Percentiles rank a stretch among this genome's conserved stretches.
These are phyloP conservation scores for Microtus obscurus DNA, from an alignment of 2,797 vertebrate genomes.

Conservation along the genomic window DNA sequence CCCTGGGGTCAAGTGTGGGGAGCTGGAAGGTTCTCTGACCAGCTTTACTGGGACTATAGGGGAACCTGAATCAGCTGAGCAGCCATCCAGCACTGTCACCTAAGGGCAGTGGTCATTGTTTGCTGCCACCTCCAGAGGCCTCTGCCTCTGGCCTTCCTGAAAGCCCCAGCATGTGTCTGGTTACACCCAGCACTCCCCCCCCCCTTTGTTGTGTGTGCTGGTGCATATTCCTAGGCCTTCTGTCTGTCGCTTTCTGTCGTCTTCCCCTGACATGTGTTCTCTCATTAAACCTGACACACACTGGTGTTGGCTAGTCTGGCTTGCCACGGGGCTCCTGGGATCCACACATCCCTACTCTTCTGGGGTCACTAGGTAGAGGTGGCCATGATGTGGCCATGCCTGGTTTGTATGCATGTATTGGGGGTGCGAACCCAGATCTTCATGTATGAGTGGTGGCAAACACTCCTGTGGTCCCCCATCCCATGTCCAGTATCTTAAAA, in stretches of 20 bases:
- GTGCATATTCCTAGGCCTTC: too few species aligned
- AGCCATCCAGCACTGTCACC: not conserved
- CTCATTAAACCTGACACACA: not conserved
- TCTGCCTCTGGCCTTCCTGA: slow-evolving; percentile 8
- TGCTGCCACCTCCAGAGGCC: not conserved
- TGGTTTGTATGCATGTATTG: not conserved
- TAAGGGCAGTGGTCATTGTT: not conserved
- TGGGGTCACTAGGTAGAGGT: not conserved
- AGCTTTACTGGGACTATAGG: not conserved
- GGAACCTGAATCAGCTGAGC: not conserved
- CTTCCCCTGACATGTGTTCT: not conserved
- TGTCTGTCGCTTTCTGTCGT: not conserved
- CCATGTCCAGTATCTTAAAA: not conserved
- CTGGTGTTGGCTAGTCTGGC: not conserved
- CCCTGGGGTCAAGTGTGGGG: not conserved
- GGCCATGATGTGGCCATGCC: too few species aligned
- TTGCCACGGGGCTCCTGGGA: not conserved
- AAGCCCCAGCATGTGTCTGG: not conserved
- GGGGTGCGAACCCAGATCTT: not conserved
- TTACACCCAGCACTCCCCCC: not conserved
- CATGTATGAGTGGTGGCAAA: not conserved
- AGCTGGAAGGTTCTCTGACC: not conserved
- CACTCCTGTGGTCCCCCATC: not conserved
- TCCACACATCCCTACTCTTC: not conserved
- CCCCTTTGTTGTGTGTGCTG: not conserved